Conservation (phyloP, 2,113 vertebrate genomes). For the Natator depressus region DNA sequence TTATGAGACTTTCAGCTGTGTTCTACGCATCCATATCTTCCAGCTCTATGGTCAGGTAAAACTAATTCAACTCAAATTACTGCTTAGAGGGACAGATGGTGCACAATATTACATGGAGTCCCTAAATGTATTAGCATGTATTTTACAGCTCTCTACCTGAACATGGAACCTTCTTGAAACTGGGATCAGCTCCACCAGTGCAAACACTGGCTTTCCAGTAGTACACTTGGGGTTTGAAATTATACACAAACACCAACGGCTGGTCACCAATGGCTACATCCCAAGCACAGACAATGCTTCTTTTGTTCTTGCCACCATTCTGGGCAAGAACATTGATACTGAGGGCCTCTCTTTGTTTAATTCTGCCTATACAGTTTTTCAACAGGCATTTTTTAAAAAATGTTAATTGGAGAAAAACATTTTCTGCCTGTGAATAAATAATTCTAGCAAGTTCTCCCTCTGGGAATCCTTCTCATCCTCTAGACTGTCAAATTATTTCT, state of each 20-base stretch:
- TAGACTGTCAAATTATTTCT: neutral
- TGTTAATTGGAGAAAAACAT: neutral
- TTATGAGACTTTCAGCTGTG: neutral
- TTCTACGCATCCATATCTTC: neutral
- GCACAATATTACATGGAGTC: neutral
- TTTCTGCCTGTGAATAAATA: neutral
- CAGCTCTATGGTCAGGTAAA: neutral
- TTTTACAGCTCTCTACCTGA: neutral
- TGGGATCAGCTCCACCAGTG: neutral
- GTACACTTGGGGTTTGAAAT: neutral
- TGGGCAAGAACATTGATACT: neutral
- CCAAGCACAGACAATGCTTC: neutral
- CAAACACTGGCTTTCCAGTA: neutral
- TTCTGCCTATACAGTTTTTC: neutral
- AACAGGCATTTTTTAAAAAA: rapidly evolving
- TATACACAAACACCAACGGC: rapidly evolving
- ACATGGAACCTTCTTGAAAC: neutral
- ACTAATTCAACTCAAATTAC: neutral
- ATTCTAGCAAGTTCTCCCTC: neutral
- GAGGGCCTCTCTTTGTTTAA: neutral
- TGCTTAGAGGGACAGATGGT: neutral
- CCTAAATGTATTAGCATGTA: neutral
- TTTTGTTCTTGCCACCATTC: neutral
- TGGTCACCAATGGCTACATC: neutral
- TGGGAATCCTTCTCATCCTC: neutral